Percentiles rank a stretch among this genome's conserved stretches.
Conservation (phyloP, 2,888 invertebrate species). For the Embidobia sp. region DNA sequence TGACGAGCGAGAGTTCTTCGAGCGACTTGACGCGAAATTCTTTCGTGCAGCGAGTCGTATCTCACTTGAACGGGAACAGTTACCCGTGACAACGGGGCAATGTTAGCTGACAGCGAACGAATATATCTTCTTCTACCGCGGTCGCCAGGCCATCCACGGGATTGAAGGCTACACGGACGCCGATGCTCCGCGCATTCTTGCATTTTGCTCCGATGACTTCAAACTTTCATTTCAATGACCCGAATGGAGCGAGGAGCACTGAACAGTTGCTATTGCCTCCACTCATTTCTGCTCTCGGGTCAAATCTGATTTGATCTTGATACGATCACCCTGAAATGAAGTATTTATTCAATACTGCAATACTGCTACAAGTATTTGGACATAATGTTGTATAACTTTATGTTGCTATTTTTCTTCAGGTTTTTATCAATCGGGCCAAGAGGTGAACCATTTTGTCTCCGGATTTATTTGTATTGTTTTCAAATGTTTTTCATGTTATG, state of each 20-base stretch:
- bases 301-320: background rate
- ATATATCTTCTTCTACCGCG: slow-evolving; percentile 56
- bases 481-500: too few species aligned
- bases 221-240: slow-evolving; percentile 41
- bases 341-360: too few species aligned
- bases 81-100: slow-evolving; percentile 55
- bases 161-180: slow-evolving; percentile 43
- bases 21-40: slow-evolving; percentile 59
- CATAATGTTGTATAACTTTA: too few species aligned
- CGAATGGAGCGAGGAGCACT: background rate
- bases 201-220: slow-evolving; percentile 39
- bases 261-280: too few species aligned
- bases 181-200: slow-evolving; percentile 41
- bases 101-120: slow-evolving; percentile 58
- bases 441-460: too few species aligned
- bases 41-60: slow-evolving; percentile 56
- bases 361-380: too few species aligned
- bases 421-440: too few species aligned
- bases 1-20: slow-evolving; percentile 56
- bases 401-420: too few species aligned
- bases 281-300: background rate
- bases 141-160: slow-evolving; percentile 29
- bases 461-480: too few species aligned
- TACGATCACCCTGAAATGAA: too few species aligned
- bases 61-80: slow-evolving; percentile 52